These are phyloP conservation scores for Petroica traversi DNA, from an alignment of 2,113 vertebrate species.

Conservation along the genomic window DNA sequence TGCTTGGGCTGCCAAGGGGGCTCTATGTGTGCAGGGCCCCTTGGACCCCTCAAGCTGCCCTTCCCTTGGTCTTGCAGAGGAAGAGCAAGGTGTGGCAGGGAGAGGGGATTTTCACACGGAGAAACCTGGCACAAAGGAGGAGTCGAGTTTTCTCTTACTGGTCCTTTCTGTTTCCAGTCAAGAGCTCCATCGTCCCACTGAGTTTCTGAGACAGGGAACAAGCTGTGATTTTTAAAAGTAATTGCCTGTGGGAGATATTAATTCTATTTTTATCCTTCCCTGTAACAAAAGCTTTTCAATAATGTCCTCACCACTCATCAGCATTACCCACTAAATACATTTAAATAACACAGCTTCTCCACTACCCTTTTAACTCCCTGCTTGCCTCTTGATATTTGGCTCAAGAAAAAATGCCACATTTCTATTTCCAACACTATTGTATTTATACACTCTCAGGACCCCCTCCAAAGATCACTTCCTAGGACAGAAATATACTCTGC, in stretches of 20 bases:
- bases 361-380: neutral
- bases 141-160: neutral
- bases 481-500: neutral
- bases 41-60: neutral
- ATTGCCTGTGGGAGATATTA: neutral
- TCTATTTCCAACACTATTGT: neutral
- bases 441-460: accelerated
- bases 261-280: constrained; percentile 15
- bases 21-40: neutral
- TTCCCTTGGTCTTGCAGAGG: neutral
- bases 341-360: neutral
- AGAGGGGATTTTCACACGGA: neutral
- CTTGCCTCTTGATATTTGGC: neutral
- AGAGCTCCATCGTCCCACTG: neutral
- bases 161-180: neutral
- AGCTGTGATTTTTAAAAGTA: neutral
- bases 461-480: neutral
- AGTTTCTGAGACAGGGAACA: neutral
- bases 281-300: constrained; percentile 33
- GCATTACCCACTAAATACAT: neutral
- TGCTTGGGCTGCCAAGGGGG: neutral
- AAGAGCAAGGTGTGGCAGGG: neutral
- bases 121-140: neutral
- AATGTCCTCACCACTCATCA: neutral
- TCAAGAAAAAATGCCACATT: neutral